Evolutionary conservation across 2,888 invertebrate genomes (phyloP), one percentile per base, ranked within the genome.

Genomic region (Limnephilus marmoratus): DNA sequence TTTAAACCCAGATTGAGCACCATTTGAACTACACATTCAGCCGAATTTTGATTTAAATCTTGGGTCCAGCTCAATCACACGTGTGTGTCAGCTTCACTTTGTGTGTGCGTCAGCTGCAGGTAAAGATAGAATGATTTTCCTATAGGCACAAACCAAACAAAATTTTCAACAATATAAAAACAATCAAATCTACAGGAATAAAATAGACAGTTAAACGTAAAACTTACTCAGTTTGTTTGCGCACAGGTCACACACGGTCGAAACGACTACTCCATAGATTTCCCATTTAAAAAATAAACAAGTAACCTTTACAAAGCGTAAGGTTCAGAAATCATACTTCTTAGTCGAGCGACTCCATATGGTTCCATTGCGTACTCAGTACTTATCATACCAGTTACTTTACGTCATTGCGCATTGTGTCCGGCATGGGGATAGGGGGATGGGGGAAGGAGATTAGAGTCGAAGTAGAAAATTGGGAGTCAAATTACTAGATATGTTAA

Each of bases 261-360:
- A 92, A 94, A 94, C 94, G 97, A 97, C 97, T 97, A 97, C 97
- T 97, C 97, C 97, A 97, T 97, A 97, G 97, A 96, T 97, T 97
- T 97, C 97, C 97, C 96, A 94, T 94, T 93, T 85, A 93, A 68
- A 68, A 18, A 68, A 68, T 68, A 68, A 68, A 18, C 13, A 49
- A 49, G 13, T 49, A 91, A 91, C 83, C 91, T 90, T 82, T 86
- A 34, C 81, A 45, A 41, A 24, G 29, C 13, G 86, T 86, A 85
- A 80, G 15, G 80, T 41, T 80, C 15, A 94, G 96, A 96, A 97
- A 96, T 96, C 97, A 97, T 97, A 97, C 97, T 97, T 97, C 97
- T 97, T 97, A 95, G 97, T 97, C 97, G 95, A 94, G 94, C 94
- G 97, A 97, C 97, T 97, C 97, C 97, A 97, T 97, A 97, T 97